These are phyloP conservation scores for Caradrina kadenii DNA, from an alignment of 2,888 invertebrate species.

Conservation along the genomic window DNA sequence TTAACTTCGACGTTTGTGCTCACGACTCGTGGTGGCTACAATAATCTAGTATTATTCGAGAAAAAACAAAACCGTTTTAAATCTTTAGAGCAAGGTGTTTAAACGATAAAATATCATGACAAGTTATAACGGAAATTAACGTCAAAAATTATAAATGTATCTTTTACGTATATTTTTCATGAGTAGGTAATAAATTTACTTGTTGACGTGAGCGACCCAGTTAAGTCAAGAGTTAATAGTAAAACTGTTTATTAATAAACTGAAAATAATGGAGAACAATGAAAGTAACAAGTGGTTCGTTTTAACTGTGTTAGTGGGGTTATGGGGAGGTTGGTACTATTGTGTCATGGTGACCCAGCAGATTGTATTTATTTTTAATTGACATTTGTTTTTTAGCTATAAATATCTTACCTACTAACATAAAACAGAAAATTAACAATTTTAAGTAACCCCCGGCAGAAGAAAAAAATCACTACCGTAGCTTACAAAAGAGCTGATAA, in stretches of 20 bases:
- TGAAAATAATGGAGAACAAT: constrained; percentile 34
- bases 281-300: constrained; percentile 40
- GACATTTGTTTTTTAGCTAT: neutral
- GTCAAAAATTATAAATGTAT: constrained; percentile 40
- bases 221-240: constrained; percentile 32
- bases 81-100: constrained; percentile 7
- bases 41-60: no score
- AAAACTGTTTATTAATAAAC: constrained; percentile 40
- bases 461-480: no score
- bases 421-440: no score
- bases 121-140: constrained; percentile 31
- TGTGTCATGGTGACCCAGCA: neutral
- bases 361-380: neutral
- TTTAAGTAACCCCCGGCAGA: no score
- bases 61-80: neutral
- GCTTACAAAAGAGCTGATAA: no score
- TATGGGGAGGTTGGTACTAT: neutral
- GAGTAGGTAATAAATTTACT: constrained; percentile 38
- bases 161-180: constrained; percentile 28
- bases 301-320: constrained; percentile 6
- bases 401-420: no score
- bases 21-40: no score
- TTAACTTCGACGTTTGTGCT: no score
- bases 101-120: constrained; percentile 28
- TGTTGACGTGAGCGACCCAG: constrained; percentile 46